Conservation (phyloP, 2,888 invertebrate genomes). For the Serripes groenlandicus region DNA sequence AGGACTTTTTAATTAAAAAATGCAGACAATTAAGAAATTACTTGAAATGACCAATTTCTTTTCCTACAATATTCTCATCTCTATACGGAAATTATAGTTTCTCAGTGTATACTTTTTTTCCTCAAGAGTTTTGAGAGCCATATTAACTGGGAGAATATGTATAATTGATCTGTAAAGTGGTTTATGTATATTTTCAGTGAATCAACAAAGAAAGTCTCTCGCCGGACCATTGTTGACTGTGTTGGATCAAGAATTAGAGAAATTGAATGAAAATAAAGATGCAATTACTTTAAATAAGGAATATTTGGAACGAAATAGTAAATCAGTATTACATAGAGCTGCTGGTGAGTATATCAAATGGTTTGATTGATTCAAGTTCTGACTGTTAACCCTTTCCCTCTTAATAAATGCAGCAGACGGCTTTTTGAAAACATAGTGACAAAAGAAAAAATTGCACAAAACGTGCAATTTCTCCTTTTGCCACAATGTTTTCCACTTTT, state of each 20-base stretch:
- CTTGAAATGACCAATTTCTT: too few species aligned
- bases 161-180: too few species aligned
- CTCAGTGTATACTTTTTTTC: too few species aligned
- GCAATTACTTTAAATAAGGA: conserved; percentile 90
- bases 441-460: not conserved
- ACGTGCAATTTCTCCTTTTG: not conserved
- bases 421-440: not conserved
- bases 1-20: too few species aligned
- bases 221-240: conserved; percentile 84
- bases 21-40: too few species aligned
- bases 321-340: conserved; percentile 92
- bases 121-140: too few species aligned
- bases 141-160: too few species aligned
- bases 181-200: conserved; percentile 46
- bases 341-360: conserved; percentile 88
- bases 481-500: not conserved
- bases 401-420: not conserved
- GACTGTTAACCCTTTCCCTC: not conserved
- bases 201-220: conserved; percentile 65
- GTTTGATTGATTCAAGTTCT: not conserved
- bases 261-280: conserved; percentile 88
- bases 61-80: too few species aligned
- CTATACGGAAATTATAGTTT: too few species aligned
- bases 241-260: conserved; percentile 86
- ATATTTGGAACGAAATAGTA: conserved; percentile 89